A percentile compares a stretch with the other conserved stretches of the same genome.
Evolutionary conservation across 2,113 vertebrate genomes (phyloP).

Genomic region (Aldabrachelys gigantea): DNA sequence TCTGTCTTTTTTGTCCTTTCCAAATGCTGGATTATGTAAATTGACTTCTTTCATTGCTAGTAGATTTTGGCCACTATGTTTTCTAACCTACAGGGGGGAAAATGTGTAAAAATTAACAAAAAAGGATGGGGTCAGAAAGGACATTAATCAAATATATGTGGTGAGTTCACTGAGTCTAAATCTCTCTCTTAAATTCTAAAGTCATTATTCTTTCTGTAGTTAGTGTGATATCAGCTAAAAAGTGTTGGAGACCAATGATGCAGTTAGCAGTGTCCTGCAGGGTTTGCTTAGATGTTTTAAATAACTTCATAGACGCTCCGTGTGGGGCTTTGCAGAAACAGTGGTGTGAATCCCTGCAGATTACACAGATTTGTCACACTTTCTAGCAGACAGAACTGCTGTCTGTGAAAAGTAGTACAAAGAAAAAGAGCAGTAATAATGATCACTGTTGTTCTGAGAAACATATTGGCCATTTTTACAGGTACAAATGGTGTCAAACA

Average conservation of each 20-base stretch:
- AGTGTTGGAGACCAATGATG: not conserved
- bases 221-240: not conserved
- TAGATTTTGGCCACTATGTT: constrained; percentile 86
- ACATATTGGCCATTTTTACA: not conserved
- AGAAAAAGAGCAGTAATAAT: not conserved
- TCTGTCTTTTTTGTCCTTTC: constrained; percentile 90
- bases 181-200: not conserved
- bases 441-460: not conserved
- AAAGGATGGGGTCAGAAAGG: not conserved
- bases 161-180: constrained; percentile 3
- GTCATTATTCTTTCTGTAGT: not conserved
- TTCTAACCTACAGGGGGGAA: constrained; percentile 81
- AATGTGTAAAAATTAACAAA: not conserved
- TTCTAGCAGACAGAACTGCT: not conserved
- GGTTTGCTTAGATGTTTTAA: not conserved
- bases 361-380: not conserved
- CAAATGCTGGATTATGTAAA: constrained; percentile 90
- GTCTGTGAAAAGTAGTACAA: not conserved
- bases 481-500: not conserved
- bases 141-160: not conserved
- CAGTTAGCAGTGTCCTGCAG: not conserved
- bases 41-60: constrained; percentile 93
- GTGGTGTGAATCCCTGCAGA: not conserved
- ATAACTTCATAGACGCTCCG: not conserved
- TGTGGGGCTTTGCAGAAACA: not conserved